Percentiles rank a stretch among this genome's conserved stretches.
Conservation (phyloP, 2,888 invertebrate species). For the Pyrrhosoma nymphula region DNA sequence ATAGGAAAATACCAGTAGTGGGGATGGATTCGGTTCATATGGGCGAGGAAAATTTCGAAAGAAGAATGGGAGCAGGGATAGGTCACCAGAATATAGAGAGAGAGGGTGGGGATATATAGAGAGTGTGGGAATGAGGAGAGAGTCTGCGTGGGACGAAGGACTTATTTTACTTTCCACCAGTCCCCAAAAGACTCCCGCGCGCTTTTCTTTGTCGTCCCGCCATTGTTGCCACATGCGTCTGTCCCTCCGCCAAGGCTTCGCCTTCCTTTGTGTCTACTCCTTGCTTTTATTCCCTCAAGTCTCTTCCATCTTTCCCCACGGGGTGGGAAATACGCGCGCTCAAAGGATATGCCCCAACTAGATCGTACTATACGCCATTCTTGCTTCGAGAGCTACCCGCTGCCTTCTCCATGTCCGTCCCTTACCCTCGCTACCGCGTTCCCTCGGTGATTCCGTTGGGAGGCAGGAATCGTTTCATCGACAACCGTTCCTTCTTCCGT, state of each 20-base stretch:
- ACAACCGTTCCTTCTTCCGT: constrained; percentile 23
- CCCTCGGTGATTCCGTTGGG: not conserved
- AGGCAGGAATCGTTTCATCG: not conserved
- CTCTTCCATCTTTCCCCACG: not conserved
- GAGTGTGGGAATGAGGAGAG: no score
- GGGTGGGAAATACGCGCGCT: not conserved
- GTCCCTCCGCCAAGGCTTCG: not conserved
- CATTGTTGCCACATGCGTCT: not conserved
- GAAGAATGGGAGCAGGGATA: no score
- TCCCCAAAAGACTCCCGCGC: not conserved
- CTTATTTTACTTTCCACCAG: no score
- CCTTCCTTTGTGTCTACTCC: not conserved
- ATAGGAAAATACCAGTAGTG: no score
- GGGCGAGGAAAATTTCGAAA: no score
- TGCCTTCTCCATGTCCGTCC: not conserved
- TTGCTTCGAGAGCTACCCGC: not conserved
- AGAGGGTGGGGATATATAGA: no score
- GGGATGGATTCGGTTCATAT: no score
- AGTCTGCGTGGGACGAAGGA: no score
- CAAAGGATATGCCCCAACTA: not conserved
- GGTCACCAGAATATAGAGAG: no score
- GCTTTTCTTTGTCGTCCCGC: not conserved
- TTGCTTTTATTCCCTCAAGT: not conserved
- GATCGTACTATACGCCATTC: no score
- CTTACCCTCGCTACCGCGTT: not conserved